Conservation (phyloP, 2,888 invertebrate species). For the Rotaria magnacalcarata region DNA sequence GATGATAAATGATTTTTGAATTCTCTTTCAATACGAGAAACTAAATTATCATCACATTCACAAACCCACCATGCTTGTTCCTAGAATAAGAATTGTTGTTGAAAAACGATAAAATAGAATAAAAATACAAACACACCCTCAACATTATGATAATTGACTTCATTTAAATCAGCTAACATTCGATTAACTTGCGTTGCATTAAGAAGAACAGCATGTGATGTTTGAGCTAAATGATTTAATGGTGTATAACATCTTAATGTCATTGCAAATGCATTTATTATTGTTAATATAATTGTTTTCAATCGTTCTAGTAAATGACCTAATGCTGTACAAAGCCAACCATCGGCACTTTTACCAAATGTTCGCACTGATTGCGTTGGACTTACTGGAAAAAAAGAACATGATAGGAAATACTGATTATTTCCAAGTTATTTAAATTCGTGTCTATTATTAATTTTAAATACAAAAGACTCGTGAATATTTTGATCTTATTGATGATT, state of each 20-base stretch:
- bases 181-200: slow-evolving; percentile 88
- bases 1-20: slow-evolving; percentile 69
- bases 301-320: slow-evolving; percentile 42
- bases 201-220: slow-evolving; percentile 87
- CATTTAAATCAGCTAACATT: slow-evolving; percentile 90
- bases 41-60: slow-evolving; percentile 80
- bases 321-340: slow-evolving; percentile 46
- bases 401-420: too few relatives aligned
- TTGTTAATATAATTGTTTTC: slow-evolving; percentile 41
- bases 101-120: background rate
- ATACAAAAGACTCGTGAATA: too few relatives aligned
- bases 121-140: slow-evolving; percentile 61
- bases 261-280: slow-evolving; percentile 85
- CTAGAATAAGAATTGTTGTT: slow-evolving; percentile 48
- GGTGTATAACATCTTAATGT: slow-evolving; percentile 90
- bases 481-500: too few relatives aligned
- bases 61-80: slow-evolving; percentile 92
- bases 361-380: slow-evolving; percentile 80
- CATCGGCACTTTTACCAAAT: slow-evolving; percentile 74
- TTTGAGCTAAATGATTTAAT: slow-evolving; percentile 89
- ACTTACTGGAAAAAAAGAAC: background rate
- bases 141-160: slow-evolving; percentile 94
- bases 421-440: too few relatives aligned
- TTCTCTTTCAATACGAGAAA: slow-evolving; percentile 80
- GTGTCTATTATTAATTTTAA: too few relatives aligned